These are phyloP conservation scores for Agelastica alni DNA, from an alignment of 2,888 invertebrate species.

Conservation along the genomic window DNA sequence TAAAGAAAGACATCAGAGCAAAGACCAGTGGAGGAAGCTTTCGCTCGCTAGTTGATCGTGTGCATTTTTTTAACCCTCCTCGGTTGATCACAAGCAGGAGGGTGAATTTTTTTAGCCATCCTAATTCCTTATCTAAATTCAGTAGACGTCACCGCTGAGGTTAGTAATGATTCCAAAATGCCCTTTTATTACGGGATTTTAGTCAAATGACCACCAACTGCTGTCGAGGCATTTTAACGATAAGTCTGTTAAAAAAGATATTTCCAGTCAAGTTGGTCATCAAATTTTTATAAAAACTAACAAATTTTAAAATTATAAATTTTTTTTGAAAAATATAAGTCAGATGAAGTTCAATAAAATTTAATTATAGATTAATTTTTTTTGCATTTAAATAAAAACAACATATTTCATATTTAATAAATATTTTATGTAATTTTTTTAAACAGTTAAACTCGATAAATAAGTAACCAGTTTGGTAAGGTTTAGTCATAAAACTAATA, in stretches of 20 bases:
- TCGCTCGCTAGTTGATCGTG: constrained; percentile 1
- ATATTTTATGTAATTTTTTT: no score
- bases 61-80: constrained; percentile 23
- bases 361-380: no score
- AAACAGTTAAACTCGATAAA: no score
- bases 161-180: constrained; percentile 35
- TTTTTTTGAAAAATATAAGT: no score
- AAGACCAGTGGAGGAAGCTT: constrained; percentile 2
- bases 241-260: constrained; percentile 18
- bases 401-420: no score
- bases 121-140: constrained; percentile 37
- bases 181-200: constrained; percentile 35
- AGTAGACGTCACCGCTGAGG: constrained; percentile 30
- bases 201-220: constrained; percentile 33
- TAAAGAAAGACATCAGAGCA: constrained; percentile 20
- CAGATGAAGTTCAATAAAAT: no score
- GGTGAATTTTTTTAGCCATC: constrained; percentile 27
- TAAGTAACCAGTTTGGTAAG: no score
- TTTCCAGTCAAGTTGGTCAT: no score
- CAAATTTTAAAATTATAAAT: no score
- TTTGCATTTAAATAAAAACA: no score
- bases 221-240: constrained; percentile 5
- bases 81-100: constrained; percentile 10
- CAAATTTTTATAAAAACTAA: no score
- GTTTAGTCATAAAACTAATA: no score